A percentile compares a stretch with the other conserved stretches of the same genome.
phyloP scores from a whole-genome alignment of 2,113 vertebrate species.

The Eurypyga helias region DNA sequence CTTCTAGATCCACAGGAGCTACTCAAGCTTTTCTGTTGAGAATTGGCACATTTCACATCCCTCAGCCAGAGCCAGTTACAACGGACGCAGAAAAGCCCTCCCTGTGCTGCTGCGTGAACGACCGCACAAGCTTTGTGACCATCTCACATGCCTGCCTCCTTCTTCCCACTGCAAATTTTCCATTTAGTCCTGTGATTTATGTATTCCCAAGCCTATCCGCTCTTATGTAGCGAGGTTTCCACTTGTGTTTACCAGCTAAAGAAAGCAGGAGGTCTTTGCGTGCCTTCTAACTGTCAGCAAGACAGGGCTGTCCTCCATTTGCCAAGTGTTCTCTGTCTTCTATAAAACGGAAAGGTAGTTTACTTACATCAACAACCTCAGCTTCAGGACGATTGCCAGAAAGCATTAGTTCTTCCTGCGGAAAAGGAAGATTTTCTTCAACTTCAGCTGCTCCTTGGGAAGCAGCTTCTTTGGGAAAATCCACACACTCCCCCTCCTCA shows the following conservation, averaged over 20 bases:
- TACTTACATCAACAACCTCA: constrained; percentile 74
- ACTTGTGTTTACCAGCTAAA: background rate
- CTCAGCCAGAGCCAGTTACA: background rate
- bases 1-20: background rate
- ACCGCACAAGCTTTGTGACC: background rate
- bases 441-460: constrained; percentile 79
- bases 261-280: rapidly evolving
- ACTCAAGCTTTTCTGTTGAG: background rate
- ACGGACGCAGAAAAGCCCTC: background rate
- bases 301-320: background rate
- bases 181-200: background rate
- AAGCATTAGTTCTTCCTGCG: constrained; percentile 56
- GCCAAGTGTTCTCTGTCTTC: background rate
- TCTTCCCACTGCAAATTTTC: background rate
- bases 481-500: constrained; percentile 51
- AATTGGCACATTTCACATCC: no score
- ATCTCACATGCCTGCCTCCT: background rate
- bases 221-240: background rate
- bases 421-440: constrained; percentile 60
- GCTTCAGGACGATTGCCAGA: constrained; percentile 29
- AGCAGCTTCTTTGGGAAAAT: constrained; percentile 68
- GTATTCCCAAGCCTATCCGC: background rate
- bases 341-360: background rate
- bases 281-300: background rate
- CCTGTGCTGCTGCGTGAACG: background rate